Conservation (phyloP, 1,140 invertebrate genomes). For the Aradophagus sp. region DNA sequence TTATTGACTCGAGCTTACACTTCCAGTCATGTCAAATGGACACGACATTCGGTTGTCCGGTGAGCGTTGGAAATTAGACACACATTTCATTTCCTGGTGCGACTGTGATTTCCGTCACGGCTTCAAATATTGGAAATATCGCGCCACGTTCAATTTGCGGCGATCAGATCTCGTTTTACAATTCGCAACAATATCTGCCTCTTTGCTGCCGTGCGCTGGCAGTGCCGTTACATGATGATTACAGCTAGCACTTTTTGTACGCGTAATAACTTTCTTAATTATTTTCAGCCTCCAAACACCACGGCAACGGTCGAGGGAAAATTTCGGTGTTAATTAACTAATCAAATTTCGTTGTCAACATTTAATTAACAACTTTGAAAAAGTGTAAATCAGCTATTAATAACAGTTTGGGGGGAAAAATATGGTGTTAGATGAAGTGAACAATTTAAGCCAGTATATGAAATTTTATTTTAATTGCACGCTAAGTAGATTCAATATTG, state of each 20-base stretch:
- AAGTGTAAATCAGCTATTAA: too few species aligned
- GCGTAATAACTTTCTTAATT: too few species aligned
- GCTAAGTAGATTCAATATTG: too few species aligned
- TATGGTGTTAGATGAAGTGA: too few species aligned
- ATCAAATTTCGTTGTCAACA: too few species aligned
- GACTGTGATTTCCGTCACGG: constrained; percentile 69
- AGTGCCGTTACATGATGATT: constrained; percentile 15
- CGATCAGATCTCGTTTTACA: constrained; percentile 67
- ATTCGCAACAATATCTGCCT: constrained; percentile 52
- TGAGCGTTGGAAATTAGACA: constrained; percentile 73
- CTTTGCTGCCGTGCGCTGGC: constrained; percentile 9
- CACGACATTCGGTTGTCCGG: constrained; percentile 53
- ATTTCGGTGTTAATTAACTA: too few species aligned
- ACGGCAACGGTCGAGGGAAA: too few species aligned
- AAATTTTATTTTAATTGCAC: too few species aligned
- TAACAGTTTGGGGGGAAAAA: too few species aligned
- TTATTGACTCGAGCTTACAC: constrained; percentile 53
- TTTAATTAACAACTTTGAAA: too few species aligned
- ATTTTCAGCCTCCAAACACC: too few species aligned
- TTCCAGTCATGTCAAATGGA: constrained; percentile 51
- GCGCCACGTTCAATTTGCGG: constrained; percentile 65
- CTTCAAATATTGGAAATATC: constrained; percentile 74
- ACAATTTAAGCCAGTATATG: too few species aligned
- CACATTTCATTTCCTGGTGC: constrained; percentile 74
- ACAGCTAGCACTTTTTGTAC: constrained; percentile 9